Evolutionary conservation across 2,113 vertebrate genomes (phyloP), one percentile per base, ranked within the genome.

Genomic region (Australoheros scitulus): DNA sequence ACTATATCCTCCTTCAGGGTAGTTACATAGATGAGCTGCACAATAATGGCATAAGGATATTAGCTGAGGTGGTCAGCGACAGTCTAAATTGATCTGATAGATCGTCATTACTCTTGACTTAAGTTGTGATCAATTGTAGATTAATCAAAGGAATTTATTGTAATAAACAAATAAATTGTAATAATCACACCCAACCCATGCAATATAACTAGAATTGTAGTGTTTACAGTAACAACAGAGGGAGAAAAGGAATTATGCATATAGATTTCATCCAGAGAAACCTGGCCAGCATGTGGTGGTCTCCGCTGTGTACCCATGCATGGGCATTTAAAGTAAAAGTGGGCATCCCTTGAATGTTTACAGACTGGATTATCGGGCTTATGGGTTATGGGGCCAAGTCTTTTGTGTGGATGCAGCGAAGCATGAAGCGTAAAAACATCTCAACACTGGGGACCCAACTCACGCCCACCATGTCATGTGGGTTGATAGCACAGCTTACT

Each of bases 381-480:
- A 93, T 63, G 87, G 83, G 88, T 94, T 88, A 93, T 78, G 76
- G 52, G 90, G 88, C 89, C 80, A 89, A 87, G 84, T 83, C 88
- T 94, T 93, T 95, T 95, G 94, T 95, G 85, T 81, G 74, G 64
- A 87, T 87, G 86, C 92, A 93, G 72, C 81, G 83, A 92, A 91
- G 94, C 87, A 43, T 92, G 87, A 95, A 92, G 81, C 57, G 65
- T 91, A 86, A 94, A 95, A 89, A 91, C 83, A 93, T 89, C 91
- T 83, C 85, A 80, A 72, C 81, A 61, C 72, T 60, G 59, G 81
- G 74, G 89, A 80, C 83, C 81, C 87, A 79, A 80, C 63, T 75
- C 34, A 11, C n/a, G 81, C 72, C 80, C 81, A 83, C 80, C 82
- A 14, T 81, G 76, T 77, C 85, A 77, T 50, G 64, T 76, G 81